A percentile compares a stretch with the other conserved stretches of the same genome.
Conservation (phyloP, 2,888 invertebrate species). For the Digitonthophagus gazella region DNA sequence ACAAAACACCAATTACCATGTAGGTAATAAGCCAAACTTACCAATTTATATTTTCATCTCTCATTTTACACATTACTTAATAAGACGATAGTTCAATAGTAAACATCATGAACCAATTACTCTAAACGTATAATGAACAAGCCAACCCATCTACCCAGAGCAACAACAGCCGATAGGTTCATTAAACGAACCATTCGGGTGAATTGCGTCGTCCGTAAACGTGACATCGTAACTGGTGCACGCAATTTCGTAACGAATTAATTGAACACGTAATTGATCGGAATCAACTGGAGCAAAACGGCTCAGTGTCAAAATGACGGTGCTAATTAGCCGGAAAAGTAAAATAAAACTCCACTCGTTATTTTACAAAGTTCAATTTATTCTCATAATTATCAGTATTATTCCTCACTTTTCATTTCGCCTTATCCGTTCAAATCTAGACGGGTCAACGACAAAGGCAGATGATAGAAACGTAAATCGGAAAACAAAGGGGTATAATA, state of each 20-base stretch:
- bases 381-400: constrained; percentile 37
- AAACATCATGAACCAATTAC: not conserved
- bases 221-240: not conserved
- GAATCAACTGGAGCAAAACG: not conserved
- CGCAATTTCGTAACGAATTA: not conserved
- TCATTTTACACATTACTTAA: too few species aligned
- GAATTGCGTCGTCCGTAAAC: constrained; percentile 2
- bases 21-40: too few species aligned
- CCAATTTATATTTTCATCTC: too few species aligned
- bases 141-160: not conserved
- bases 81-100: too few species aligned
- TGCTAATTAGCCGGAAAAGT: not conserved
- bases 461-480: constrained; percentile 33
- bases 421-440: constrained; percentile 27
- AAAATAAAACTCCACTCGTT: constrained; percentile 28
- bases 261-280: not conserved
- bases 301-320: too few species aligned
- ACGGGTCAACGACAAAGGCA: constrained; percentile 46
- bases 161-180: not conserved
- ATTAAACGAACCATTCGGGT: not conserved
- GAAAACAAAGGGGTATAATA: constrained; percentile 17
- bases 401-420: constrained; percentile 10
- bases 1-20: too few species aligned
- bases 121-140: not conserved
- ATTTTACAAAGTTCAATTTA: constrained; percentile 45